These are phyloP conservation scores for Tragelaphus imberbis DNA, from an alignment of 2,113 vertebrate species.

Conservation along the genomic window DNA sequence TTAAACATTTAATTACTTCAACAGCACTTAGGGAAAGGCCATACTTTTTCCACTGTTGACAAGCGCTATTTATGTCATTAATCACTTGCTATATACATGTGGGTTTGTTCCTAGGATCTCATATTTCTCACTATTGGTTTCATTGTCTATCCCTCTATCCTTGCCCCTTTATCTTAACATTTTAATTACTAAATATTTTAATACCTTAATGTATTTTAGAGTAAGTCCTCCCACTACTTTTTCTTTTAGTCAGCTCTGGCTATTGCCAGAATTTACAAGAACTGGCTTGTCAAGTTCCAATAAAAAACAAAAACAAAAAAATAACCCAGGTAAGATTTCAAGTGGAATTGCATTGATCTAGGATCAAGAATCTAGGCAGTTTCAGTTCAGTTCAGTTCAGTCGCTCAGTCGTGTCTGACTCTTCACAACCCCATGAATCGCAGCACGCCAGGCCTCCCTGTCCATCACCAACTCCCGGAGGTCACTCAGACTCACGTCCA, in stretches of 20 bases:
- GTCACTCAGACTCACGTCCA: no score
- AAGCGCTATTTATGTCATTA: background rate
- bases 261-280: background rate
- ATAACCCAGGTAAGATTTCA: background rate
- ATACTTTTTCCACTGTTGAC: background rate
- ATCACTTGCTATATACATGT: background rate
- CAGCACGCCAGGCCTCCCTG: no score
- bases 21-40: background rate
- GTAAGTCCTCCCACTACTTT: background rate
- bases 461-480: no score
- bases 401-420: accelerated
- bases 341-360: background rate
- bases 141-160: background rate
- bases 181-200: background rate
- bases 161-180: background rate
- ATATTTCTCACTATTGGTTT: background rate
- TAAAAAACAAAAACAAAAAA: background rate
- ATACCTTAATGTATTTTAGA: background rate
- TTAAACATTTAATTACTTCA: background rate
- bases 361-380: background rate
- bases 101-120: background rate
- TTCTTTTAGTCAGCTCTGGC: background rate
- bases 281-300: background rate
- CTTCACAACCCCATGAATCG: accelerated
- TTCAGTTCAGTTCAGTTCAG: background rate